Evolutionary conservation across 2,113 vertebrate genomes (phyloP), one percentile per base, ranked within the genome.

Genomic region (Peromyscus leucopus): DNA sequence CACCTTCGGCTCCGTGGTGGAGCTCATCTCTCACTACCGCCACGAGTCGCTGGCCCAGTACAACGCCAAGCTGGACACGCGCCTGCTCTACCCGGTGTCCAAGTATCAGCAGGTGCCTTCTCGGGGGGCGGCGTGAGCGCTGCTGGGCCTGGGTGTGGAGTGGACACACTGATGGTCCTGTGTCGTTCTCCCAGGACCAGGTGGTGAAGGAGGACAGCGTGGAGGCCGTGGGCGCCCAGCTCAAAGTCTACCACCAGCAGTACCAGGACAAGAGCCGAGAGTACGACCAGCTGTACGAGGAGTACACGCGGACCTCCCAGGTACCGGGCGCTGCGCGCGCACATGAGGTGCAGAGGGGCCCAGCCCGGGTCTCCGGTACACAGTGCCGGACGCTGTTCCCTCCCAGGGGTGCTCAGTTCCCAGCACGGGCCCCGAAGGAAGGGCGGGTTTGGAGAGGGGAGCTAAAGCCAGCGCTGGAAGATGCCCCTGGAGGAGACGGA

Each of bases 251-350:
- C 84, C 99, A 99, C 95, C 99, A 99, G 97, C 99, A 99, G 96
- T 99, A 98, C 98, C 99, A 99, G 98, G 99, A 99, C 95, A 99
- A 99, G 98, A 99, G 99, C 96, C 98, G 98, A 48, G 99, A 99
- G 89, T 99, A 99, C 0, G 99, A 99, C 97, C 98, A 99, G 80
- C 98, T 99, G 0, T 99, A 99, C 0, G 99, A 99, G 91, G 99
- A 99, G 75, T 99, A 99, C 97, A 99, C 99, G 0, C 98, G 99
- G 57, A 99, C 99, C 0, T 99, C 99, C 13, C 99, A 99, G 99
- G 98, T 99, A 97, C 0, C 22, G 1, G 42, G 7, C 80, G 63
- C 55, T 19, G 17, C 31, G 28, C 51, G 12, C 42, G 15, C 28
- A 10, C 5, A 13, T 21, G 31, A 1, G 33, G 9, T n/a, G 21